These are phyloP conservation scores for Sebastes kiyomatsui DNA, from an alignment of 2,797 vertebrate genomes.

Conservation along the genomic window DNA sequence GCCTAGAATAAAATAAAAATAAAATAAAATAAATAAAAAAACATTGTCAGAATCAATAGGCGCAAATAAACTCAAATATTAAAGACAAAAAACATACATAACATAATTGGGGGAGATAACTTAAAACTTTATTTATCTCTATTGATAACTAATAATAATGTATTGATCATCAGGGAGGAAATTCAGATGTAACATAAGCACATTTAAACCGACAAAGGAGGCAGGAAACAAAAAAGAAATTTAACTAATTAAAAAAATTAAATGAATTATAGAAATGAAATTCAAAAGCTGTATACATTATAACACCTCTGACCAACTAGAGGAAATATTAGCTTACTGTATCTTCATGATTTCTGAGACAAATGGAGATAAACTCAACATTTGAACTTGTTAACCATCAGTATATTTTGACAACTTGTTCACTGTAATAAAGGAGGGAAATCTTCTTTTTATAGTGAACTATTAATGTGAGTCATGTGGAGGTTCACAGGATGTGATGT, in stretches of 20 bases:
- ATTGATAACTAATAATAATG: not conserved
- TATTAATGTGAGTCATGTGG: slow-evolving; percentile 9
- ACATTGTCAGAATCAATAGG: not conserved
- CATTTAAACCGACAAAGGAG: not conserved
- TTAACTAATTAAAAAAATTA: not conserved
- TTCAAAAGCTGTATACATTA: not conserved
- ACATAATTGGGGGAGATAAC: not conserved
- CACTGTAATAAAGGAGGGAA: not conserved
- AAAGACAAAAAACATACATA: not conserved
- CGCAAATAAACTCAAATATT: not conserved
- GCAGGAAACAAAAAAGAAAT: not conserved
- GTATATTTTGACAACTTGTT: not conserved
- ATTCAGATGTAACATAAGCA: not conserved
- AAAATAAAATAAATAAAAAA: not conserved
- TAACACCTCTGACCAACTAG: not conserved
- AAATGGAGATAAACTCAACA: not conserved
- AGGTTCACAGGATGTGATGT: slow-evolving; percentile 22
- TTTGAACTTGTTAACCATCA: not conserved
- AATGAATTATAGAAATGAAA: not conserved
- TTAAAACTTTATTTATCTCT: not conserved
- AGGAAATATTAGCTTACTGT: not conserved
- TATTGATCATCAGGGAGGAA: not conserved
- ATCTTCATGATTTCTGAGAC: not conserved
- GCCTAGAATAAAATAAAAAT: not conserved
- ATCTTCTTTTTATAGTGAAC: not conserved